Evolutionary conservation across 2,797 vertebrate species (phyloP).

Genomic region (Sphenodon punctatus): DNA sequence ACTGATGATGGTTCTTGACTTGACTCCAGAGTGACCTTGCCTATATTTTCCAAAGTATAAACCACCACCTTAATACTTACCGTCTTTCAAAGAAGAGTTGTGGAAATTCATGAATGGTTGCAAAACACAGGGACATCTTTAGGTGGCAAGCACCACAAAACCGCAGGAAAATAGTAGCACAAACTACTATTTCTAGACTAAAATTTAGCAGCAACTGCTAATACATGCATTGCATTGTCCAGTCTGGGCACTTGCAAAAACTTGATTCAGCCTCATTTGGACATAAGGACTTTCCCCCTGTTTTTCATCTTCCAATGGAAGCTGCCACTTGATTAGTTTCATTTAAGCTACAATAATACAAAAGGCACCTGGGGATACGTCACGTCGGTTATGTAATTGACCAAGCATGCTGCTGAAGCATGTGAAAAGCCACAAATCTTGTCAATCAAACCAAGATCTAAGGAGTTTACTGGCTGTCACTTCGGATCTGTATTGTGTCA

Average conservation of each 20-base stretch:
- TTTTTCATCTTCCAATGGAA: conserved; percentile 14
- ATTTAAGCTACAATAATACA: conserved; percentile 3
- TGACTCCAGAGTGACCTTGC: no score
- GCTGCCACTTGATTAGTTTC: background rate
- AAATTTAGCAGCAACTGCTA: background rate
- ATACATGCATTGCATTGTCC: background rate
- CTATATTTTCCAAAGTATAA: background rate
- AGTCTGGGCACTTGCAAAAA: background rate
- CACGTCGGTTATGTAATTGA: conserved; percentile 49
- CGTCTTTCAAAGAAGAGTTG: background rate
- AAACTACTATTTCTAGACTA: background rate
- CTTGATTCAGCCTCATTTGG: background rate
- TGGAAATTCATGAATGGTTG: background rate
- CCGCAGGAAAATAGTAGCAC: background rate
- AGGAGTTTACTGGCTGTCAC: conserved; percentile 56
- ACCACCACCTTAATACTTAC: background rate
- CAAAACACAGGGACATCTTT: background rate
- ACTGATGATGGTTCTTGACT: no score
- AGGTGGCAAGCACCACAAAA: background rate
- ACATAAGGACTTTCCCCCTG: background rate
- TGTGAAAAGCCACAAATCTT: conserved; percentile 61
- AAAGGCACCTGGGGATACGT: conserved; percentile 28
- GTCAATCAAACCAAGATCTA: conserved; percentile 62
- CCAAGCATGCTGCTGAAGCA: conserved; percentile 26
- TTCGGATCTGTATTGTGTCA: conserved; percentile 61